phyloP scores from a whole-genome alignment of 2,113 vertebrate genomes.

The Callaeas wilsoni region DNA sequence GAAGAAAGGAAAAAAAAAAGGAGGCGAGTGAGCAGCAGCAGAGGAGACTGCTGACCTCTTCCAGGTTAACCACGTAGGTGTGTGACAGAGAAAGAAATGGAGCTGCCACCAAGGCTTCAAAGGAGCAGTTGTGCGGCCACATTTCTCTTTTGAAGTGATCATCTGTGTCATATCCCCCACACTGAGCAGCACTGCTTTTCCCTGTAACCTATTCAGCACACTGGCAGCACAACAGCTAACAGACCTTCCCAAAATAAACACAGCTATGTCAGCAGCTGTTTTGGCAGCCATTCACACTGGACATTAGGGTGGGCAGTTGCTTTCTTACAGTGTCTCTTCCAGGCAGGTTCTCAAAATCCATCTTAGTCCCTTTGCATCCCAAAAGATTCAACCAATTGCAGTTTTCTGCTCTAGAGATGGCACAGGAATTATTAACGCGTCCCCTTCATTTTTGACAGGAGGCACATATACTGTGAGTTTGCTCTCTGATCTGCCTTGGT shows the following conservation, averaged over 20 bases:
- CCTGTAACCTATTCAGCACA: not conserved
- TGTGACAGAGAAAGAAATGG: not conserved
- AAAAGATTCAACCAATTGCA: not conserved
- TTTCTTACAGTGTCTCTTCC: not conserved
- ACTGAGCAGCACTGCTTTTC: not conserved
- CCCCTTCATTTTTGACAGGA: not conserved
- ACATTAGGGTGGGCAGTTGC: not conserved
- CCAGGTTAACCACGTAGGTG: not conserved
- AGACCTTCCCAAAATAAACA: slow-evolving; percentile 26
- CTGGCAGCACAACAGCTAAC: not conserved
- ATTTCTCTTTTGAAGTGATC: not conserved
- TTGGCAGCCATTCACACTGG: not conserved
- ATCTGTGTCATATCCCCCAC: not conserved
- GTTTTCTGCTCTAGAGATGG: not conserved
- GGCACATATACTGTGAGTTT: not conserved
- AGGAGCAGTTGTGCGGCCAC: not conserved
- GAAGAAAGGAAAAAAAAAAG: not conserved
- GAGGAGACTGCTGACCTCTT: not conserved
- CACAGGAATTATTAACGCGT: not conserved
- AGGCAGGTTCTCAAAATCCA: not conserved
- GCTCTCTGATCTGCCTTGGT: not conserved
- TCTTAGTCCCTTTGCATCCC: not conserved
- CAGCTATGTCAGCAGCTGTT: slow-evolving; percentile 2
- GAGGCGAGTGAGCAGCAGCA: not conserved
- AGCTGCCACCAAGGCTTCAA: not conserved